Conservation (phyloP, 2,113 vertebrate genomes). For the Pelecanoides urinatrix region DNA sequence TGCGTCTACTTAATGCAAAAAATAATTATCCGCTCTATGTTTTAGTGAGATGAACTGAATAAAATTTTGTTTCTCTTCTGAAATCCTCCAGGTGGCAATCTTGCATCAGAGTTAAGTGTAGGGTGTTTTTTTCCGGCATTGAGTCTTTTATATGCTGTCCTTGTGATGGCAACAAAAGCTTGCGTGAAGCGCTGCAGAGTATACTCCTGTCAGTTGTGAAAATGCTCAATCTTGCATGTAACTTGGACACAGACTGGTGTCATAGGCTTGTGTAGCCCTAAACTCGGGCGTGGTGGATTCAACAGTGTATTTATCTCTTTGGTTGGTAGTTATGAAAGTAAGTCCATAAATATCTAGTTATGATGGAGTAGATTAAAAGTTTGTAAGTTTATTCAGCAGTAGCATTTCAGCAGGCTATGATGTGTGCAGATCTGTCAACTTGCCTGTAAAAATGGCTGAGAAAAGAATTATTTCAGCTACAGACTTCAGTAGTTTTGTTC, state of each 20-base stretch:
- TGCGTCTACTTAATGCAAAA: background rate
- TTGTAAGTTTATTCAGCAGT: background rate
- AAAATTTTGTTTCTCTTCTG: background rate
- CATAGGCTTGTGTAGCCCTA: background rate
- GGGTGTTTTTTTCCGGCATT: background rate
- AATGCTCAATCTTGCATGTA: background rate
- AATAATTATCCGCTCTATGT: fast-evolving
- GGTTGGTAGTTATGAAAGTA: background rate
- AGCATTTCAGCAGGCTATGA: background rate
- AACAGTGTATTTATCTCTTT: background rate
- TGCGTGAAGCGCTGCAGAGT: background rate
- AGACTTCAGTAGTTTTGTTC: background rate
- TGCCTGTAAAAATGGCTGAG: background rate
- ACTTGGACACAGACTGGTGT: background rate
- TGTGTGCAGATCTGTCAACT: background rate
- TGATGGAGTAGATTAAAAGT: background rate
- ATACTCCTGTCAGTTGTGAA: background rate
- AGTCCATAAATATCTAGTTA: background rate
- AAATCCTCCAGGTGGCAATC: conserved; percentile 64
- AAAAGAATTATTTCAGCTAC: background rate
- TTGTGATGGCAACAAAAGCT: background rate
- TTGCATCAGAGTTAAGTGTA: background rate
- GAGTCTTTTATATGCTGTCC: background rate
- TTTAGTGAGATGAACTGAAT: background rate
- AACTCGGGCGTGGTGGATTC: background rate